phyloP scores from a whole-genome alignment of 2,888 invertebrate genomes.

The Ceratothoa steindachneri region DNA sequence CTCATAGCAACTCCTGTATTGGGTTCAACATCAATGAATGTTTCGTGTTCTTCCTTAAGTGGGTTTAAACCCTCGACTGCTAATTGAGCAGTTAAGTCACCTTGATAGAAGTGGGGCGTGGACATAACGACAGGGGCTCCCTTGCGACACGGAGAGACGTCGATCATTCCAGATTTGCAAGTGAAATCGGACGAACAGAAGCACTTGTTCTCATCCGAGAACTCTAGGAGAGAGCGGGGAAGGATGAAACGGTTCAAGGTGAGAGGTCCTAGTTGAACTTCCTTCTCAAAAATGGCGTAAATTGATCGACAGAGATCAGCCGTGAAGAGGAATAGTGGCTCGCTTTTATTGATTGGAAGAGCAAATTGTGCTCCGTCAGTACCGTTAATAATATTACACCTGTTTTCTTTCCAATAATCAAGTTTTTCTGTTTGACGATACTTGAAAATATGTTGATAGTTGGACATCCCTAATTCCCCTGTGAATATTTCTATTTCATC shows the following conservation, averaged over 20 bases:
- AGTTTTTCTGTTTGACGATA: background rate
- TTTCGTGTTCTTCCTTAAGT: constrained; percentile 31
- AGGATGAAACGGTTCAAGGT: constrained; percentile 50
- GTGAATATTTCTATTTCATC: background rate
- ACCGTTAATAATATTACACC: constrained; percentile 12
- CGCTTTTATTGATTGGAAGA: background rate
- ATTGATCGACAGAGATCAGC: constrained; percentile 48
- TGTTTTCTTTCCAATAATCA: constrained; percentile 12
- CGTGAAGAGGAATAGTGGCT: constrained; percentile 4
- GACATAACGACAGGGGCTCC: constrained; percentile 69
- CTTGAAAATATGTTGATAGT: background rate
- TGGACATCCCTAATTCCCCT: constrained; percentile 6
- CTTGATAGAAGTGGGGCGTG: constrained; percentile 64
- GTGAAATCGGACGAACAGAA: constrained; percentile 49
- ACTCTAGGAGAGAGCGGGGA: constrained; percentile 48
- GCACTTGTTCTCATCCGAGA: constrained; percentile 49
- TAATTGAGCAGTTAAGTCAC: constrained; percentile 42
- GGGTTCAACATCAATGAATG: constrained; percentile 43
- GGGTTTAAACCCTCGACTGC: constrained; percentile 33
- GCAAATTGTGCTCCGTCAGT: constrained; percentile 7
- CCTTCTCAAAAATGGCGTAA: constrained; percentile 49
- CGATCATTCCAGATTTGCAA: constrained; percentile 36
- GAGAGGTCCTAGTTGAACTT: constrained; percentile 49
- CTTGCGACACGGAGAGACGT: constrained; percentile 30
- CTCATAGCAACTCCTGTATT: constrained; percentile 35